Conservation (phyloP, 2,888 invertebrate species). For the Mylabris sibirica region DNA sequence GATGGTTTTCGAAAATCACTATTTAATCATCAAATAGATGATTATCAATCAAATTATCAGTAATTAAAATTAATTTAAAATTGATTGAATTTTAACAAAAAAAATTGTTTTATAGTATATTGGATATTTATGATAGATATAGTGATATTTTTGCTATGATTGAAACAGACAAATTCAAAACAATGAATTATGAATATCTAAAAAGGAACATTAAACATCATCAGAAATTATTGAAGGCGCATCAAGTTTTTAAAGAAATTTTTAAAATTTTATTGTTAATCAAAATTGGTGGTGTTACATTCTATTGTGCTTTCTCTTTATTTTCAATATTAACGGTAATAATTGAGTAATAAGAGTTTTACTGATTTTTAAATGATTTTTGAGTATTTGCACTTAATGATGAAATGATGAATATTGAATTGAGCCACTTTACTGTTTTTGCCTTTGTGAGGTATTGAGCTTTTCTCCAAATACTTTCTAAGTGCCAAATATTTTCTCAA, state of each 20-base stretch:
- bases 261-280: neutral
- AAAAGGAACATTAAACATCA: neutral
- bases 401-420: too few relatives aligned
- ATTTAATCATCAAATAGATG: neutral
- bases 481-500: too few relatives aligned
- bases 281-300: neutral
- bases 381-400: too few relatives aligned
- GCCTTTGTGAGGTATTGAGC: too few relatives aligned
- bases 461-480: too few relatives aligned
- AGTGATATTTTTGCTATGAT: neutral
- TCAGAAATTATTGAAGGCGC: neutral
- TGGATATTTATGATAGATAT: neutral
- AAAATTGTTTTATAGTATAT: neutral
- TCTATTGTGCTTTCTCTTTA: neutral
- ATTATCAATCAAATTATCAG: neutral
- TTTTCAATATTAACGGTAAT: constrained; percentile 5
- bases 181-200: neutral
- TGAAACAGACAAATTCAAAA: neutral
- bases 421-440: too few relatives aligned
- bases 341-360: too few relatives aligned
- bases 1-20: neutral
- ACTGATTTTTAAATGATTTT: too few relatives aligned
- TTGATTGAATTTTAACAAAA: neutral
- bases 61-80: neutral
- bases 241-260: neutral